Evolutionary conservation across 2,888 invertebrate genomes (phyloP).

Genomic region (Idaea aversata): DNA sequence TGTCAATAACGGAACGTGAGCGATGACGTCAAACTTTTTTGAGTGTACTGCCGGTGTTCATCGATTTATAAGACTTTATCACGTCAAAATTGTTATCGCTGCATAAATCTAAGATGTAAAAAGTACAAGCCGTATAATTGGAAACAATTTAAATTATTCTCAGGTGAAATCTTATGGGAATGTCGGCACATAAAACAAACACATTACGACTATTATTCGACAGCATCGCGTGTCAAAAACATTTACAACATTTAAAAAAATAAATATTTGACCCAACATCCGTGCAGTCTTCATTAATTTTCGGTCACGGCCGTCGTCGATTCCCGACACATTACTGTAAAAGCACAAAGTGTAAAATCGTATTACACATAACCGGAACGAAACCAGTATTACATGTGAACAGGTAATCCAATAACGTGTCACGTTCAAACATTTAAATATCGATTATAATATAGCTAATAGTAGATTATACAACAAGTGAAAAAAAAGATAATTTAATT

Average conservation of each 20-base stretch:
- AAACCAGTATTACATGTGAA: constrained; percentile 55
- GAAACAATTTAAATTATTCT: background rate
- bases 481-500: too few species aligned
- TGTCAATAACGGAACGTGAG: too few species aligned
- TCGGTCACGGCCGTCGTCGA: constrained; percentile 59
- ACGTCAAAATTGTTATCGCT: too few species aligned
- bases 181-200: background rate
- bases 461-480: too few species aligned
- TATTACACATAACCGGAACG: constrained; percentile 52
- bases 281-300: constrained; percentile 55
- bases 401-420: constrained; percentile 53
- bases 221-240: constrained; percentile 47
- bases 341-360: constrained; percentile 57
- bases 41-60: too few species aligned
- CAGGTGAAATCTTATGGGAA: background rate
- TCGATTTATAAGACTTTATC: too few species aligned
- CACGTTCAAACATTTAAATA: constrained; percentile 53
- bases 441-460: constrained; percentile 40
- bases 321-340: constrained; percentile 58
- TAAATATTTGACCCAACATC: constrained; percentile 53
- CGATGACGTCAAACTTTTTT: too few species aligned
- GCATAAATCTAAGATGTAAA: too few species aligned
- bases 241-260: constrained; percentile 34
- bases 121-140: too few species aligned
- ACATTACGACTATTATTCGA: constrained; percentile 10